Percentiles rank a stretch among this genome's conserved stretches.
phyloP scores from a whole-genome alignment of 2,113 vertebrate genomes.

The Chelonoidis abingdonii region DNA sequence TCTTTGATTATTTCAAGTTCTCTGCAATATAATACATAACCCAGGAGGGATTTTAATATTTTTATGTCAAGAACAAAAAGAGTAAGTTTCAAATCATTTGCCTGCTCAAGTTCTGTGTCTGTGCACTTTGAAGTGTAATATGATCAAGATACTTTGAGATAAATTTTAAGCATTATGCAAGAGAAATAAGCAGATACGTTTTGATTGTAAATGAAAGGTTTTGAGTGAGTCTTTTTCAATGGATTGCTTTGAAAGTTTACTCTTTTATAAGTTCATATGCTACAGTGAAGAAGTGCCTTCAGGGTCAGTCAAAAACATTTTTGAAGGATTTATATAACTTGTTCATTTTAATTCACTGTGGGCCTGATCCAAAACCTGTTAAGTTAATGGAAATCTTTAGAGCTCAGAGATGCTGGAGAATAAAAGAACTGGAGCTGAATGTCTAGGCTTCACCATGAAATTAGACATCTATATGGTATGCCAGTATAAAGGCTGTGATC shows the following conservation, averaged over 20 bases:
- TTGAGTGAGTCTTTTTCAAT: neutral
- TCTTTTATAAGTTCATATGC: neutral
- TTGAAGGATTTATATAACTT: neutral
- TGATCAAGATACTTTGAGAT: conserved; percentile 19
- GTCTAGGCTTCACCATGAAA: neutral
- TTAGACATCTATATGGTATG: neutral
- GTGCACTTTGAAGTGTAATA: conserved; percentile 44
- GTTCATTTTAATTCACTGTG: conserved; percentile 21
- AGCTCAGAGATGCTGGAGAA: neutral
- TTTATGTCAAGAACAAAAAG: conserved; percentile 40
- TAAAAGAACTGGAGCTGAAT: neutral
- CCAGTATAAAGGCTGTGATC: neutral
- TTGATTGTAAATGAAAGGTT: conserved; percentile 27
- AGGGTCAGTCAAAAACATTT: conserved; percentile 19
- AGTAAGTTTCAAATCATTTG: conserved; percentile 28
- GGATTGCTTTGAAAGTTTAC: conserved; percentile 51
- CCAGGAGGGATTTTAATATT: conserved; percentile 19
- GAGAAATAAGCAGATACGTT: conserved; percentile 41
- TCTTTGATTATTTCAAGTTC: conserved; percentile 60
- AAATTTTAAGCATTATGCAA: conserved; percentile 41
- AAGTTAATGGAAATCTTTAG: neutral
- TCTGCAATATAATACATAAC: conserved; percentile 15
- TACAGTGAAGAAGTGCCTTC: neutral
- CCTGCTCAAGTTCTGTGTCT: conserved; percentile 33
- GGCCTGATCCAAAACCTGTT: neutral